Base-by-base conservation (phyloP, 2,797 vertebrate species). In the Chromis chromis region DNA sequence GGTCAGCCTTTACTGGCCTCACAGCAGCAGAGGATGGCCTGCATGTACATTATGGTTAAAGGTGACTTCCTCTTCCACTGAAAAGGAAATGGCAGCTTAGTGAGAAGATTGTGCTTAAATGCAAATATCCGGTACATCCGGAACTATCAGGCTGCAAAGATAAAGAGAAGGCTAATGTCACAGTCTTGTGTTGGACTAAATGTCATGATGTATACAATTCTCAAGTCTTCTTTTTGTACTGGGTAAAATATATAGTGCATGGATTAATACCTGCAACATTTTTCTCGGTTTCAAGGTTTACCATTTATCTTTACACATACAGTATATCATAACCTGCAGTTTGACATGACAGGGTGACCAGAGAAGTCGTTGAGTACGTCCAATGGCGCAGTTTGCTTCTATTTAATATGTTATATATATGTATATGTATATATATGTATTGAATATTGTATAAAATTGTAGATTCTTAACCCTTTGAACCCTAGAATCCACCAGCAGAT, bases 1-100 rank as follows among this genome's bases (percentile, higher is more conserved):
- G 19, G 52, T 71, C 24, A 24, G 44, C 44, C 44, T 65, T 68
- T 52, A 44, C 14, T 8, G 21, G 53, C 48, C 50, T 65, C 58
- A 39, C 13, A 56, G 22, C 60, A 67, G 55, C 54, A 54, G 50
- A 64, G 59, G 25, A 59, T 6, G 25, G 27, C 16, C 65, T 74
- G 64, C 16, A 12, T 53, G 40, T 31, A 6, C 8, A 9, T 62
- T 22, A 1, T 40, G 24, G 74, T 76, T 59, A 80, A 70, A 80
- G 65, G 56, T 60, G 66, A 78, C 58, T 85, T 90, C 84, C 82
- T 74, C 63, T 65, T 74, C 36, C 60, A 9, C 70, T 77, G 46
- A 65, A 61, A 55, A 86, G 79, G 81, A 86, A 81, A 69, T 4
- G 1, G 19, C 46, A 31, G n/a, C 46, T 62, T 55, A 31, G 14